Evolutionary conservation across 2,797 vertebrate genomes (phyloP).

Genomic region (Spondyliosoma cantharus): DNA sequence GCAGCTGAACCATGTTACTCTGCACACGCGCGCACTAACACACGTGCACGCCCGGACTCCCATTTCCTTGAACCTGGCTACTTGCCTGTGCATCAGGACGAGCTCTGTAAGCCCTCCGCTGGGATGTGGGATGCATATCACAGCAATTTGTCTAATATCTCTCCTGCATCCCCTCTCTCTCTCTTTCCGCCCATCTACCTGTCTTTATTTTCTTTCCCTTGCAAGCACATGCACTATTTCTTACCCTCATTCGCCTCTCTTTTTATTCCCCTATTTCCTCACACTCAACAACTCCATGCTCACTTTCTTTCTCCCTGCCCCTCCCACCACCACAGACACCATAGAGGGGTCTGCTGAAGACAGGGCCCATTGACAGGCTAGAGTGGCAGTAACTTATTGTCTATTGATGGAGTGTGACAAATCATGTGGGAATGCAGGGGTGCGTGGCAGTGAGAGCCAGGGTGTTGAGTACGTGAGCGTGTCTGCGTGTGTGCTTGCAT

Average conservation of each 20-base stretch:
- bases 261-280: slow-evolving; percentile 38
- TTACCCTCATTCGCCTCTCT: slow-evolving; percentile 25
- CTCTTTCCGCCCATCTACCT: slow-evolving; percentile 37
- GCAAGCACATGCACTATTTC: slow-evolving; percentile 32
- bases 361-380: slow-evolving; percentile 91
- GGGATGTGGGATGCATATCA: slow-evolving; percentile 53
- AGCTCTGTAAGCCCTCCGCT: slow-evolving; percentile 51
- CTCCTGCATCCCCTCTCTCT: slow-evolving; percentile 39
- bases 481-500: slow-evolving; percentile 72
- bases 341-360: slow-evolving; percentile 85
- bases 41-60: slow-evolving; percentile 38
- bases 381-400: slow-evolving; percentile 98
- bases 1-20: slow-evolving; percentile 71
- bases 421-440: slow-evolving; percentile 89
- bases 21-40: slow-evolving; percentile 34
- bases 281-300: slow-evolving; percentile 37
- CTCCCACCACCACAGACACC: slow-evolving; percentile 55
- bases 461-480: slow-evolving; percentile 78
- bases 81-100: slow-evolving; percentile 54
- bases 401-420: slow-evolving; percentile 96
- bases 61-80: slow-evolving; percentile 66
- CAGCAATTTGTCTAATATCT: slow-evolving; percentile 65
- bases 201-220: slow-evolving; percentile 50
- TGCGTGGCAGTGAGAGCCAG: slow-evolving; percentile 85
- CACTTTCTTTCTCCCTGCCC: slow-evolving; percentile 49